Evolutionary conservation across 2,113 vertebrate genomes (phyloP).

Genomic region (Acrocephalus kingi): DNA sequence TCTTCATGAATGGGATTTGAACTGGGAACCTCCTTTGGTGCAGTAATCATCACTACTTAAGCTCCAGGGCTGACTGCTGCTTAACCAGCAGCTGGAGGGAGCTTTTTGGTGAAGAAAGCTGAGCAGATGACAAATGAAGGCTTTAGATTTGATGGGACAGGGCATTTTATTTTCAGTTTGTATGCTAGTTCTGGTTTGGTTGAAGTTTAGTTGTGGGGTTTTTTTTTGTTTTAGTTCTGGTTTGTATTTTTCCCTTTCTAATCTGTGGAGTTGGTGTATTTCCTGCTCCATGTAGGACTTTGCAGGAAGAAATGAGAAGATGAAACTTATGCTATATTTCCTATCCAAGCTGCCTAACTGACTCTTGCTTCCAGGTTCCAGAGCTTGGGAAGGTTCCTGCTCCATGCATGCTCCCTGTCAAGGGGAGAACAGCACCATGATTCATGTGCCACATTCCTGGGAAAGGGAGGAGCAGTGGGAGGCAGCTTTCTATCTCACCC

Average conservation of each 20-base stretch:
- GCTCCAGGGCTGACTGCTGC: not conserved
- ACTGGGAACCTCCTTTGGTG: not conserved
- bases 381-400: not conserved
- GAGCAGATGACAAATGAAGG: not conserved
- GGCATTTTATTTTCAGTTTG: not conserved
- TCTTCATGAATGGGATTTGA: not conserved
- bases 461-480: not conserved
- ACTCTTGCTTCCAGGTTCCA: not conserved
- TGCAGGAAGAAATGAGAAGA: not conserved
- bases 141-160: not conserved
- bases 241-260: not conserved
- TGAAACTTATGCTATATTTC: not conserved
- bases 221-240: not conserved
- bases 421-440: not conserved
- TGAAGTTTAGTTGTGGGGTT: fast-evolving
- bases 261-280: not conserved
- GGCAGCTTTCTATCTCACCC: not conserved
- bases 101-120: not conserved
- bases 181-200: not conserved
- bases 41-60: not conserved
- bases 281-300: not conserved
- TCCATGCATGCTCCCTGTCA: not conserved
- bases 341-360: not conserved
- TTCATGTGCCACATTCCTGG: not conserved
- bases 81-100: not conserved